These are phyloP conservation scores for Coendou prehensilis DNA, from an alignment of 2,797 vertebrate species.

Conservation along the genomic window DNA sequence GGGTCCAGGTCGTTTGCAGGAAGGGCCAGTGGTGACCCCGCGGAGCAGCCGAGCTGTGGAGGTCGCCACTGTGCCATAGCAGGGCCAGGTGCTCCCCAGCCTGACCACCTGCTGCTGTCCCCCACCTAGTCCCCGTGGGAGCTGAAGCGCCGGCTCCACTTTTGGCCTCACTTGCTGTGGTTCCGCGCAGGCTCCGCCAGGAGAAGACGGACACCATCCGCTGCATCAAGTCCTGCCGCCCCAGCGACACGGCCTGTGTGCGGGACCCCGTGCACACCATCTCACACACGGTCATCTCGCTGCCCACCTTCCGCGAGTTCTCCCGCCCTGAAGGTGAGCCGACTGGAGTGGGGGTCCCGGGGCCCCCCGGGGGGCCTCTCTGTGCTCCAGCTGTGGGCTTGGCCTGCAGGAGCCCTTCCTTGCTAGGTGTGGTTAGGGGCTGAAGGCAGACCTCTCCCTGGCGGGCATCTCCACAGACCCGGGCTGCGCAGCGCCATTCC, in stretches of 20 bases:
- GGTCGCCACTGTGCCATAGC: accelerated
- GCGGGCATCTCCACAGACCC: background rate
- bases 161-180: background rate
- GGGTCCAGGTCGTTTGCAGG: background rate
- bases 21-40: background rate
- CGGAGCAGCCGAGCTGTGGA: background rate
- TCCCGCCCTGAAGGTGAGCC: constrained; percentile 94
- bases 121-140: accelerated
- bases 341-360: accelerated
- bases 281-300: constrained; percentile 96
- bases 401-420: background rate
- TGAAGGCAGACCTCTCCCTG: accelerated
- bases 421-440: background rate
- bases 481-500: accelerated
- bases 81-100: accelerated
- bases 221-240: constrained; percentile 95
- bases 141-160: accelerated
- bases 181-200: constrained; percentile 87
- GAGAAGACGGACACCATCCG: constrained; percentile 94
- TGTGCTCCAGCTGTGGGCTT: background rate
- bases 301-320: constrained; percentile 97
- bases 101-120: background rate
- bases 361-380: background rate
- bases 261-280: constrained; percentile 94
- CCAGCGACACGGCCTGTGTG: constrained; percentile 92